Evolutionary conservation across 2,888 invertebrate genomes (phyloP), one percentile per base, ranked within the genome.

Genomic region (Petrolisthes manimaculis): DNA sequence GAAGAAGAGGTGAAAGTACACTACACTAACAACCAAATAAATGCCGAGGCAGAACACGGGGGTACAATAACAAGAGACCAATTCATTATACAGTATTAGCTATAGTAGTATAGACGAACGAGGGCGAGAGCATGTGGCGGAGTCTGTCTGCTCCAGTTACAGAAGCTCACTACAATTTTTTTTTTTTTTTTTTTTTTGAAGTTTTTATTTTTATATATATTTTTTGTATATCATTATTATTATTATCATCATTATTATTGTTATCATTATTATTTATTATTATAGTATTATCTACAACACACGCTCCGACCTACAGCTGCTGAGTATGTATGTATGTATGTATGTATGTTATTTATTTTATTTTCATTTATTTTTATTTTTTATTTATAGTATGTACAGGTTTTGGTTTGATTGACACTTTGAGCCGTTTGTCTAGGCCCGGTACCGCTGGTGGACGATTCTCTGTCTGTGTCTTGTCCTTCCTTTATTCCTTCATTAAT

Each of bases 211-310:
- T n/a, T 61, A 61, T 61, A 61, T 61, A 61, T 61, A n/a, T n/a
- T n/a, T n/a, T n/a, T n/a, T n/a, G n/a, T n/a, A n/a, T n/a, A n/a
- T n/a, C n/a, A n/a, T n/a, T n/a, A n/a, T n/a, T n/a, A n/a, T n/a
- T n/a, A n/a, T n/a, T n/a, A n/a, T n/a, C n/a, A n/a, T n/a, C n/a
- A n/a, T n/a, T n/a, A n/a, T n/a, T n/a, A n/a, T n/a, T n/a, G n/a
- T n/a, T n/a, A n/a, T n/a, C n/a, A n/a, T n/a, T n/a, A n/a, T n/a
- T n/a, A n/a, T n/a, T n/a, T n/a, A n/a, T n/a, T n/a, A n/a, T n/a
- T n/a, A n/a, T n/a, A n/a, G n/a, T n/a, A n/a, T n/a, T 51, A n/a
- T 75, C 86, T 86, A 86, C 82, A 61, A 86, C 86, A 86, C 77
- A 82, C 77, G 67, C 61, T 55, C 75, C 37, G 55, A 61, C 53